Evolutionary conservation across 1,140 invertebrate genomes (phyloP), one percentile per base, ranked within the genome.

Genomic region (Polyergus mexicanus): DNA sequence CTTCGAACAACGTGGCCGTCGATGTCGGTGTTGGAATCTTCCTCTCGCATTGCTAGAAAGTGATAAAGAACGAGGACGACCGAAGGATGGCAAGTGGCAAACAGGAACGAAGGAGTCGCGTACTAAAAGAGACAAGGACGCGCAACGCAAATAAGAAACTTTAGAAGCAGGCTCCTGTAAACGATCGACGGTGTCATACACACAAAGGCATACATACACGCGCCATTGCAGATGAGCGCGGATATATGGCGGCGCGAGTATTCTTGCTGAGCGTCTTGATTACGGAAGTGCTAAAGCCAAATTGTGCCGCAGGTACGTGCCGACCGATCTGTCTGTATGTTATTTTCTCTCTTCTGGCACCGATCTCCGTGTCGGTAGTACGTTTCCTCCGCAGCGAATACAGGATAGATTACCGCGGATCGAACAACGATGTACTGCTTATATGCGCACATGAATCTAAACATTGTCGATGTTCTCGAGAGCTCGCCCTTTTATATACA

Each of bases 191-290:
- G 68, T 75, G 47, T 69, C 35, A 28, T 3, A 56, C 1, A 80
- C 16, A 80, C 1, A 22, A 8, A 41, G 16, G 16, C 13, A 74
- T 10, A 7, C 56, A 19, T 54, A 44, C 58, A 19, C 44, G 28
- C 78, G 78, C 78, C 51, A 63, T 72, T 89, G 91, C 94, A 91
- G 91, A 95, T 94, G 93, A 94, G 91, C 90, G 88, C 89, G 88
- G 89, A 95, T 95, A 94, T 95, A 95, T 95, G 94, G 94, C 94
- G 94, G 94, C 94, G 92, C 94, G 94, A 92, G 93, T 95, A 91
- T 90, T 95, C 92, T 92, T 95, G 90, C 93, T 95, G 91, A 92
- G 94, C 92, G 94, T 95, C 90, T 95, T 95, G 93, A 94, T 95
- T 94, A 95, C 94, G 93, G 94, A 95, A 94, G 94, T 94, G 92